A percentile compares a stretch with the other conserved stretches of the same genome.
These are phyloP conservation scores for Tychaedon coryphoeus DNA, from an alignment of 2,113 vertebrate genomes.

Conservation along the genomic window DNA sequence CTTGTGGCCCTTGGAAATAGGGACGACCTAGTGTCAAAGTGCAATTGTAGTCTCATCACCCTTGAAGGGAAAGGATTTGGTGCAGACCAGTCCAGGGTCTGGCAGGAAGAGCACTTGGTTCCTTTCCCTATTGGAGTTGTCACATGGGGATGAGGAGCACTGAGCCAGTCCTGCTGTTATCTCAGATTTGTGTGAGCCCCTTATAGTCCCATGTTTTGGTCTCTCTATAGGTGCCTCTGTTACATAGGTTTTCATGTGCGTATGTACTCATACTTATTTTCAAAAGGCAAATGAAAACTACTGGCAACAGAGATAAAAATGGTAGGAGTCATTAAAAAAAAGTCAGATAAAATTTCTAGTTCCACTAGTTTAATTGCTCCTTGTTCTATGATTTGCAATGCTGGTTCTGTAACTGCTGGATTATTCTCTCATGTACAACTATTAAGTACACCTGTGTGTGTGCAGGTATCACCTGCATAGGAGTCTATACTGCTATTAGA, in stretches of 20 bases:
- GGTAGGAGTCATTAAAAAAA: not conserved
- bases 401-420: not conserved
- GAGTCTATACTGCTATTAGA: not conserved
- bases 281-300: not conserved
- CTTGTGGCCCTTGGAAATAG: not conserved
- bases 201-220: not conserved
- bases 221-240: not conserved
- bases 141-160: not conserved
- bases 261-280: not conserved
- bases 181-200: not conserved
- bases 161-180: fast-evolving
- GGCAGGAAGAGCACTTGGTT: not conserved
- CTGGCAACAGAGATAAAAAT: not conserved
- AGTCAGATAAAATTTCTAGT: not conserved
- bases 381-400: not conserved
- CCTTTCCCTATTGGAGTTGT: not conserved
- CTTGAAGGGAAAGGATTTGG: not conserved
- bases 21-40: not conserved
- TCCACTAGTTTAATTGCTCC: not conserved
- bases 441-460: not conserved
- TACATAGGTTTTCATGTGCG: not conserved
- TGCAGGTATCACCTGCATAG: not conserved
- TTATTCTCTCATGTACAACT: not conserved
- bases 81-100: not conserved
- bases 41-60: not conserved